Evolutionary conservation across 2,113 vertebrate genomes (phyloP), one percentile per base, ranked within the genome.

Genomic region (Nothobranchius kuhntae): DNA sequence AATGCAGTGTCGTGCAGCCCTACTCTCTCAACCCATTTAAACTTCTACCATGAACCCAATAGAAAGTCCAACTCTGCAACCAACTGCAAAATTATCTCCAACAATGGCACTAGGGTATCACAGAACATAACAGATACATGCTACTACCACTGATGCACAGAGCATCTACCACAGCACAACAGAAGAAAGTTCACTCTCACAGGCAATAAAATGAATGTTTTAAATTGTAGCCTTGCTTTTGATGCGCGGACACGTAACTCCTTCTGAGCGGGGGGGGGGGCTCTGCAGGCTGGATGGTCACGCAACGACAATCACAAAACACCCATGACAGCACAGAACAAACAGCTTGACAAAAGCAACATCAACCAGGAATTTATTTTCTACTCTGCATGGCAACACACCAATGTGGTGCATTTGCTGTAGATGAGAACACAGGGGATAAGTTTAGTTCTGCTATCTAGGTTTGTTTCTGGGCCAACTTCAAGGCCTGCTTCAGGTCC

Each of bases 271-370:
- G 54, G 64, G 64, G n/a, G 54, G 64, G 64, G 71, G 60, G 64
- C 70, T 76, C 63, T 78, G 75, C 65, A 78, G 81, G 73, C 53
- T 63, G 65, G 59, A 62, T 30, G 56, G 83, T 88, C 85, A 86
- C 64, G 60, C 80, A 83, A 86, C 78, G 69, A 73, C 78, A 75
- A 77, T 55, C 68, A 7, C 68, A 82, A 65, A 84, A 64, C 54
- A 45, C 45, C 54, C 50, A 50, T 62, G 83, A 80, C 81, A 65
- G 77, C 50, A 4, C 51, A 44, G 51, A 75, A 75, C 62, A 38
- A 84, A 79, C 81, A 81, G 71, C 71, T 71, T 46, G 71, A 78
- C 75, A 75, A 83, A 77, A 62, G 68, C 64, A 12, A 71, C 67
- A 73, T 68, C 65, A 63, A 75, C 65, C 56, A 64, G 61, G 8